Evolutionary conservation across 2,113 vertebrate species (phyloP).

Genomic region (Butorides virescens): DNA sequence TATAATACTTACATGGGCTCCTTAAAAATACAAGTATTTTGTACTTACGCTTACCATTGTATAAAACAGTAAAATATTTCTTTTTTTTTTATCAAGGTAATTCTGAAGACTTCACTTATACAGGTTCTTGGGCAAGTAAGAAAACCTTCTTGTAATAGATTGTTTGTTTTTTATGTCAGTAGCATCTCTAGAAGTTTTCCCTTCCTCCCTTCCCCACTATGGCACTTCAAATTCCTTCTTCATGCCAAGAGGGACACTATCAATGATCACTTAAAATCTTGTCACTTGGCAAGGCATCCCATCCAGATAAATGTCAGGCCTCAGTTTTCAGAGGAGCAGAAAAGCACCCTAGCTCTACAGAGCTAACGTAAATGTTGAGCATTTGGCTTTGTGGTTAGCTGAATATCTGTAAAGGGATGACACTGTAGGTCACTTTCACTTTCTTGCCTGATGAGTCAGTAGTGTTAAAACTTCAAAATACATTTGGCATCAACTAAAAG

Average conservation of each 20-base stretch:
- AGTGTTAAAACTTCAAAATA: neutral
- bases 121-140: slow-evolving; percentile 94
- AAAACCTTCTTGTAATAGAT: neutral
- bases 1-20: neutral
- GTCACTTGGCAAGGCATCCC: neutral
- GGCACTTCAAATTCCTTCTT: neutral
- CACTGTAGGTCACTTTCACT: neutral
- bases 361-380: neutral
- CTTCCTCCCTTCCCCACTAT: neutral
- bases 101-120: slow-evolving; percentile 84
- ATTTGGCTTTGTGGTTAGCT: neutral
- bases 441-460: neutral
- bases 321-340: neutral
- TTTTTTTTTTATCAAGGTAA: slow-evolving; percentile 74
- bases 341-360: neutral
- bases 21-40: neutral
- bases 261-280: neutral
- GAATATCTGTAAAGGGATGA: neutral
- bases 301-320: neutral
- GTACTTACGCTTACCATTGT: neutral
- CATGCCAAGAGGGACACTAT: neutral
- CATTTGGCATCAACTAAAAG: neutral
- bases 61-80: neutral
- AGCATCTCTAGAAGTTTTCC: neutral
- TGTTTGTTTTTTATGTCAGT: neutral